Percentiles rank a stretch among this genome's conserved stretches.
Conservation (phyloP, 37 sponge, comb jelly and placozoan genomes). For the Haliclona indistincta region DNA sequence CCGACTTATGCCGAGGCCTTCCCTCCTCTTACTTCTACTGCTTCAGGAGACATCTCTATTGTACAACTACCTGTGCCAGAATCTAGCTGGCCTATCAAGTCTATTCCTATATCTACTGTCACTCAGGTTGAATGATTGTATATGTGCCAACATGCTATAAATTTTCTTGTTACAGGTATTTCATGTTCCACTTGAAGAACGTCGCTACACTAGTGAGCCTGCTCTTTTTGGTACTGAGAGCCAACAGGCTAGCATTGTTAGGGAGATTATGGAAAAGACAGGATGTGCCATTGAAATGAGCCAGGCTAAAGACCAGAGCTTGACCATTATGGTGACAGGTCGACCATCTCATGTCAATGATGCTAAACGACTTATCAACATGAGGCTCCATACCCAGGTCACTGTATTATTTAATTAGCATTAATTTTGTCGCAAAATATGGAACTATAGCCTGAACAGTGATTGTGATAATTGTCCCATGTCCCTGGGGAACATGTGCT, state of each 20-base stretch:
- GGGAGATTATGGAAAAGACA: conserved; percentile 71
- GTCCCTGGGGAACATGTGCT: no score
- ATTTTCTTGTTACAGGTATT: conserved; percentile 54
- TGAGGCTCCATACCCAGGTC: conserved; percentile 82
- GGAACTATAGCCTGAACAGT: no score
- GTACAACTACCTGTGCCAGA: neutral
- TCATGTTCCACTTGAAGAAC: conserved; percentile 79
- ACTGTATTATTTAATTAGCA: no score
- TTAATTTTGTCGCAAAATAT: no score
- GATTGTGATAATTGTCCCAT: no score
- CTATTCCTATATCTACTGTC: conserved; percentile 66
- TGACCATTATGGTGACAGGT: conserved; percentile 92
- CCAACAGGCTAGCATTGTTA: conserved; percentile 69
- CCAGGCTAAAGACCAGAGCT: conserved; percentile 75
- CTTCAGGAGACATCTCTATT: no score
- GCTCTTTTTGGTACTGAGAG: conserved; percentile 50
- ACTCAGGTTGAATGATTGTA: conserved; percentile 60
- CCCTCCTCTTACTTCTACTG: conserved; percentile 58
- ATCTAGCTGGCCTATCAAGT: conserved; percentile 54
- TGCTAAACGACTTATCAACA: conserved; percentile 65
- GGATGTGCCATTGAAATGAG: conserved; percentile 79
- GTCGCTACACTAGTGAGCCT: conserved; percentile 39
- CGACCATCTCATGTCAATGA: conserved; percentile 54
- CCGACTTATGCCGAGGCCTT: conserved; percentile 89
- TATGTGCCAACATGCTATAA: neutral